Conservation (phyloP, 2,888 invertebrate genomes). For the Pammene aurita region DNA sequence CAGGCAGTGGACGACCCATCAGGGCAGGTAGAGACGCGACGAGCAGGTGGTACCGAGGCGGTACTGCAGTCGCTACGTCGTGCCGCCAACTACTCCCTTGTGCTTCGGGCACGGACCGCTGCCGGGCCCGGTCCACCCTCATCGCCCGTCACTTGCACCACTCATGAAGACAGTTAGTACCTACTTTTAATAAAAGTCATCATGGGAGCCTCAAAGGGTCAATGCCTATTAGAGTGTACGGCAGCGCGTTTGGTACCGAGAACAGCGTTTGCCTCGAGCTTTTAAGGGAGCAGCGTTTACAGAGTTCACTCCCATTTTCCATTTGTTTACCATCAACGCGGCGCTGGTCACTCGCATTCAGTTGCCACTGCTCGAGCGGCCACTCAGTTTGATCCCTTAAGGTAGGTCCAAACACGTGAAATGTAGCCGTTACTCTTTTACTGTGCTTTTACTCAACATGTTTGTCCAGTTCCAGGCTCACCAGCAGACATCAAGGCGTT, state of each 20-base stretch:
- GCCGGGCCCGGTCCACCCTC: conserved; percentile 92
- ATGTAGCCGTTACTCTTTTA: neutral
- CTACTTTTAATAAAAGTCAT: neutral
- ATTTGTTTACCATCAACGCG: too few species aligned
- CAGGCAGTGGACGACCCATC: conserved; percentile 61
- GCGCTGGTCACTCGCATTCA: too few species aligned
- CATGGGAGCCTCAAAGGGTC: neutral
- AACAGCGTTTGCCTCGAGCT: too few species aligned
- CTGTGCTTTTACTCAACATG: neutral
- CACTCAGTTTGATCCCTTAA: too few species aligned
- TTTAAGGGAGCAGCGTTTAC: too few species aligned
- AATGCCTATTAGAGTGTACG: neutral
- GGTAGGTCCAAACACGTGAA: neutral
- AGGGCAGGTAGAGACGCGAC: conserved; percentile 85
- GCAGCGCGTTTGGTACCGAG: too few species aligned
- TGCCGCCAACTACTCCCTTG: conserved; percentile 92
- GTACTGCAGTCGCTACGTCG: conserved; percentile 89
- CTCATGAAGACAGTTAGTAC: conserved; percentile 91
- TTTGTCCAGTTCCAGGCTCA: conserved; percentile 88
- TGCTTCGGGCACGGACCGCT: conserved; percentile 90
- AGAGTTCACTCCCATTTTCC: too few species aligned
- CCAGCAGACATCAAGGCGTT: conserved; percentile 92
- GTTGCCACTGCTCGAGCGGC: too few species aligned
- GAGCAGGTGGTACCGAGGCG: conserved; percentile 88
- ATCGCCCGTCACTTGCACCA: conserved; percentile 87